These are phyloP conservation scores for Anser cygnoides DNA, from an alignment of 2,113 vertebrate species.

Conservation along the genomic window DNA sequence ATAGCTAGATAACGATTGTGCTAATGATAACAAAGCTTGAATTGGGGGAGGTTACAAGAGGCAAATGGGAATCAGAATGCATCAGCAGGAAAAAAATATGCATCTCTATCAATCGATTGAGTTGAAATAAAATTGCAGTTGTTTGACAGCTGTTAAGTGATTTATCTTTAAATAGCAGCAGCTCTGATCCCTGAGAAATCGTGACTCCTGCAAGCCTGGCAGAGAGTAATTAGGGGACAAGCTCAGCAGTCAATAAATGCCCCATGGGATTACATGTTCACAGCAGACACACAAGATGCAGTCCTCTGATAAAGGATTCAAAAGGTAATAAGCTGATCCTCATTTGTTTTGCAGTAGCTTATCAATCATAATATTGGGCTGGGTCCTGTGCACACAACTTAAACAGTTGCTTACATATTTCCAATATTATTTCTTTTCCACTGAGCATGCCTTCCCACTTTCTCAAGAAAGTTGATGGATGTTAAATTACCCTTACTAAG, in stretches of 20 bases:
- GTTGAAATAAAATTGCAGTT: not conserved
- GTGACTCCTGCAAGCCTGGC: not conserved
- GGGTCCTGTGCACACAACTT: not conserved
- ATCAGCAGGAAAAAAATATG: not conserved
- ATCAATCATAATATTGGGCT: not conserved
- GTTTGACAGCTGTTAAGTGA: not conserved
- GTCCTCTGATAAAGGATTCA: not conserved
- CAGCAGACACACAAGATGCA: not conserved
- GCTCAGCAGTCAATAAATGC: conserved; percentile 5
- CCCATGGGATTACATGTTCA: not conserved
- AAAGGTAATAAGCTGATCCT: not conserved
- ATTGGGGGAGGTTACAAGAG: not conserved
- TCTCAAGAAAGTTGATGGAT: not conserved
- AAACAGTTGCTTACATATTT: not conserved
- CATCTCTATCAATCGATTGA: not conserved
- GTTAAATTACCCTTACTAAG: not conserved
- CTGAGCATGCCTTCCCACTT: not conserved
- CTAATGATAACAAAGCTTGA: not conserved
- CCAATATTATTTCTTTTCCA: not conserved
- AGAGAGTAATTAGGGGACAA: conserved; percentile 21
- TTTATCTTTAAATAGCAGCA: not conserved
- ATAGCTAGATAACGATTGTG: rapidly evolving
- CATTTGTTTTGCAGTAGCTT: not conserved
- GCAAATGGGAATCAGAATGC: not conserved
- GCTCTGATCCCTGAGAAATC: not conserved